Base-by-base conservation (phyloP, 2,888 invertebrate genomes). In the Drosophila meridionalis region DNA sequence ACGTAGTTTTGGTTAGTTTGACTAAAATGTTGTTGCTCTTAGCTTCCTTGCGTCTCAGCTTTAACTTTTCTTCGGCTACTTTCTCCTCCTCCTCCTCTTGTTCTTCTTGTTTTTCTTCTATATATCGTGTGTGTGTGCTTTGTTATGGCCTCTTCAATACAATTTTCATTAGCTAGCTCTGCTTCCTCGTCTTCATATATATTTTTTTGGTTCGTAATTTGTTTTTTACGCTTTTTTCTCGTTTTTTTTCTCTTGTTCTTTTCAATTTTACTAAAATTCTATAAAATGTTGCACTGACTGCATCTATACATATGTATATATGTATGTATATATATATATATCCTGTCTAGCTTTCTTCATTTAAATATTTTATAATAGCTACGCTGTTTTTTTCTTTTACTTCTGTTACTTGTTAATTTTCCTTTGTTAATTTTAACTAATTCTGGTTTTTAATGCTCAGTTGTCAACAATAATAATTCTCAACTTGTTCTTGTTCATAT, bases 1-100 rank as follows among this genome's bases (percentile, higher is more conserved):
- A 91, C 89, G 83, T 91, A 90, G 91, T 85, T 90, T 90, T 89
- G 91, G 91, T 91, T 89, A 91, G 90, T 92, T 91, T 89, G 92
- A 91, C 83, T 87, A 92, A 91, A 87, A 90, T 85, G 82, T 82
- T 87, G 84, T 85, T 85, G 85, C 85, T 85, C 90, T 85, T 85
- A 85, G 85, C 85, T 85, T 85, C 85, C 90, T 85, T 85, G 76
- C 84, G 74, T 87, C 81, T 74, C 52, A 34, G 58, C 76, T 62
- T 28, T 58, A 42, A 30, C 50, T n/a, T 20, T 30, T 34, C 84
- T 71, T 78, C 81, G 71, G 58, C 76, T 59, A 70, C 61, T 45
- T 45, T 9, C 14, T 12, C 28, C n/a, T 2, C 9, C 11, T 38
- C 5, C 9, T 45, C 9, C 12, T 38, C 38, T 2, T 11, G 8